These are phyloP conservation scores for Sphenodon punctatus DNA, from an alignment of 2,797 vertebrate species.

Conservation along the genomic window DNA sequence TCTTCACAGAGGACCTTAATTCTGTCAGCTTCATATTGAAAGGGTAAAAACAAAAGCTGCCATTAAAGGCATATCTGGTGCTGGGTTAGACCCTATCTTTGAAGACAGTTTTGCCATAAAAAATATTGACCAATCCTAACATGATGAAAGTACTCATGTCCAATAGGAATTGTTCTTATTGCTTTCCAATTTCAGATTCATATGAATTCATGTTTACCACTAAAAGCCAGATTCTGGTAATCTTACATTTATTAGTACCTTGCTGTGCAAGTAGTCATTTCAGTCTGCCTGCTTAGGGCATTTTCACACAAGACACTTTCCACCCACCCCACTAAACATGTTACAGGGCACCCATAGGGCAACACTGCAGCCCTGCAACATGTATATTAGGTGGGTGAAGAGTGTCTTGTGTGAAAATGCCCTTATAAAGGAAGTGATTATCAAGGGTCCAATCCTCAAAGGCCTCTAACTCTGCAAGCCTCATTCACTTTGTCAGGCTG, in stretches of 20 bases:
- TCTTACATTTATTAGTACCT: background rate
- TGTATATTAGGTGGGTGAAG: too few relatives aligned
- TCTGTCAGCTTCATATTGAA: conserved; percentile 32
- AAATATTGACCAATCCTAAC: background rate
- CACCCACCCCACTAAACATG: too few relatives aligned
- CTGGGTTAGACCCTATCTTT: background rate
- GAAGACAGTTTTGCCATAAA: background rate
- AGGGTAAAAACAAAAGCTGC: conserved; percentile 41
- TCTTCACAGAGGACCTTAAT: conserved; percentile 39
- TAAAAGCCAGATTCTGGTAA: background rate
- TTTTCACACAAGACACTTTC: too few relatives aligned
- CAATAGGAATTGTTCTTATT: background rate
- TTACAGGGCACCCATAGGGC: too few relatives aligned
- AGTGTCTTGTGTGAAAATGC: too few relatives aligned
- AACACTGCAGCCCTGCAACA: too few relatives aligned
- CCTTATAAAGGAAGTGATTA: too few relatives aligned
- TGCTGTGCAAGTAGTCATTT: background rate
- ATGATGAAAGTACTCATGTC: background rate
- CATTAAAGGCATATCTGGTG: background rate
- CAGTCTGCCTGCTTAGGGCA: background rate
- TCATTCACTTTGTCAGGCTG: too few relatives aligned
- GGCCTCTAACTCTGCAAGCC: too few relatives aligned
- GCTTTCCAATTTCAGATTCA: background rate
- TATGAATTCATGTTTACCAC: background rate
- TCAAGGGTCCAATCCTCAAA: too few relatives aligned